phyloP scores from a whole-genome alignment of 2,797 vertebrate genomes.

The Alauda arvensis region DNA sequence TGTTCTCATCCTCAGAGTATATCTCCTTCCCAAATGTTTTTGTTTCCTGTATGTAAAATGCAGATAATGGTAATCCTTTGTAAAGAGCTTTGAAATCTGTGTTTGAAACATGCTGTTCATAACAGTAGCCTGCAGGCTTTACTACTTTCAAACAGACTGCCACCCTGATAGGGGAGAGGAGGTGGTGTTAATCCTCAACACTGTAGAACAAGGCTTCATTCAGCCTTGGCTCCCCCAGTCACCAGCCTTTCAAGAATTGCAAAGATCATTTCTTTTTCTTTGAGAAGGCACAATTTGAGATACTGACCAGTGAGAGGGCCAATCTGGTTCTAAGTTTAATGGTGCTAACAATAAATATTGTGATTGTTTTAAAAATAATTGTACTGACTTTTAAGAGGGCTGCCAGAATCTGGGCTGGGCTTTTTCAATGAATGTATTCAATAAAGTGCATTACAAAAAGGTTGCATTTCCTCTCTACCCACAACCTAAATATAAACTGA shows the following conservation, averaged over 20 bases:
- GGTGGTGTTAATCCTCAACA: not conserved
- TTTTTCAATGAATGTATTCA: not conserved
- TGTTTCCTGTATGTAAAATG: constrained; percentile 25
- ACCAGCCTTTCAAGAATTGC: not conserved
- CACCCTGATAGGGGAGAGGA: not conserved
- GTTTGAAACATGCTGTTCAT: not conserved
- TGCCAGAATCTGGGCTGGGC: not conserved
- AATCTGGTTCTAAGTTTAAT: not conserved
- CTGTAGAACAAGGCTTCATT: not conserved
- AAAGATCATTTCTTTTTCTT: not conserved
- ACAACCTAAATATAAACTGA: constrained; percentile 1
- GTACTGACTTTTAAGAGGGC: not conserved
- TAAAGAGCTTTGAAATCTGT: constrained; percentile 25
- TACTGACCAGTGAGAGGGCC: not conserved
- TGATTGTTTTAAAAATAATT: not conserved
- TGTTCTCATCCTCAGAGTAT: not conserved
- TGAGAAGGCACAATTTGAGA: not conserved
- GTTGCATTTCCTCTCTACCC: not conserved
- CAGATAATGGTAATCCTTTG: constrained; percentile 16
- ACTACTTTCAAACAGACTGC: not conserved
- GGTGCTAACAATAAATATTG: not conserved
- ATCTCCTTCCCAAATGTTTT: not conserved
- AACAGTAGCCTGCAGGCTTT: not conserved
- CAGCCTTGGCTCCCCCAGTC: not conserved
- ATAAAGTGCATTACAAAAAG: not conserved